These are phyloP conservation scores for Synodontis membranacea DNA, from an alignment of 2,113 vertebrate genomes.

Conservation along the genomic window DNA sequence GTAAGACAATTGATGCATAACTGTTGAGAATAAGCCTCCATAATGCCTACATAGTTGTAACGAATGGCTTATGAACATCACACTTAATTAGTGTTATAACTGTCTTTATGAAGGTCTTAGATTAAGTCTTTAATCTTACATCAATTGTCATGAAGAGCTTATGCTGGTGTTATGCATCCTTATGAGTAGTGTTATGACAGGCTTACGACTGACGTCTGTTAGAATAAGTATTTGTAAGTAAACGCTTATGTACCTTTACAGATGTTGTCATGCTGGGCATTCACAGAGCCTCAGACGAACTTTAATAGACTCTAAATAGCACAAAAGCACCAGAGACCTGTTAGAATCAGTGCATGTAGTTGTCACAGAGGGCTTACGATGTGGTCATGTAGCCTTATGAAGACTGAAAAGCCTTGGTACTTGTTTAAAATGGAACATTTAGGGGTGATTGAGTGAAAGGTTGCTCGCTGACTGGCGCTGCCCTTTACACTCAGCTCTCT, in stretches of 20 bases:
- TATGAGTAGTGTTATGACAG: not conserved
- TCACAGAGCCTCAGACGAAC: not conserved
- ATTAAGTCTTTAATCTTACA: not conserved
- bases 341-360: not conserved
- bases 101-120: not conserved
- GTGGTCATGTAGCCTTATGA: not conserved
- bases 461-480: not conserved
- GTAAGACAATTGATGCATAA: not conserved
- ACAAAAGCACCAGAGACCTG: not conserved
- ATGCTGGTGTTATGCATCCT: not conserved
- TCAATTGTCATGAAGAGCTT: not conserved
- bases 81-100: not conserved
- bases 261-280: not conserved
- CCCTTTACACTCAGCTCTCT: constrained; percentile 32
- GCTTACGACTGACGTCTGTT: not conserved
- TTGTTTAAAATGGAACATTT: not conserved
- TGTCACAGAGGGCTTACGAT: not conserved
- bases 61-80: not conserved
- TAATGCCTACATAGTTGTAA: not conserved
- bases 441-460: constrained; percentile 26
- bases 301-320: not conserved
- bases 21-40: not conserved
- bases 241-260: not conserved
- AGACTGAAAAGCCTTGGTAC: not conserved
- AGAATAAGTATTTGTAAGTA: not conserved